These are phyloP conservation scores for Nycticebus coucang DNA, from an alignment of 2,113 vertebrate species.

Conservation along the genomic window DNA sequence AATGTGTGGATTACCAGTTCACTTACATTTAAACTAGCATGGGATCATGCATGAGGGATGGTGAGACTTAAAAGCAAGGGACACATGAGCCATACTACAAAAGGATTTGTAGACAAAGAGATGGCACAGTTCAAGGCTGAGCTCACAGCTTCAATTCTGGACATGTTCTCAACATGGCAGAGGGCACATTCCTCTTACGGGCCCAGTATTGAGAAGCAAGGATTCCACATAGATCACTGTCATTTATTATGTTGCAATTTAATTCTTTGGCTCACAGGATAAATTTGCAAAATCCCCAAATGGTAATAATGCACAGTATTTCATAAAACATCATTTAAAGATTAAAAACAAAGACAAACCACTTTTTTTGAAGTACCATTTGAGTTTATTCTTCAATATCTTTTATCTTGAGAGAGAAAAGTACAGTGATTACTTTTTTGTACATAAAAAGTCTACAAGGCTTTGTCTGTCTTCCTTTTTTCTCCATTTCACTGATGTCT, in stretches of 20 bases:
- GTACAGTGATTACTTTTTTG: background rate
- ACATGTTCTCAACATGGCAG: background rate
- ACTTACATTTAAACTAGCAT: background rate
- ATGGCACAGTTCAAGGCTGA: background rate
- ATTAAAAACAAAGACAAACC: conserved; percentile 8
- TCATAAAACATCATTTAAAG: background rate
- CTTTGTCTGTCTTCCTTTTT: background rate
- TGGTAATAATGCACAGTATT: background rate
- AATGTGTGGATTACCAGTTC: background rate
- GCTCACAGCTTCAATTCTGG: background rate
- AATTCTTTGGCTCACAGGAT: background rate
- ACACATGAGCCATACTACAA: background rate
- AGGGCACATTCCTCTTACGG: background rate
- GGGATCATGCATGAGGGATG: background rate
- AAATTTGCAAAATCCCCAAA: background rate
- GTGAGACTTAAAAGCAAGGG: background rate
- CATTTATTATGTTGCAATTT: conserved; percentile 7
- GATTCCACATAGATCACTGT: background rate
- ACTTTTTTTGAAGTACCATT: background rate
- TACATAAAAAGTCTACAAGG: background rate
- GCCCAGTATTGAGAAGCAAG: background rate
- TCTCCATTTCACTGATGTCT: background rate
- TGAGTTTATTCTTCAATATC: background rate
- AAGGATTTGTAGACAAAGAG: background rate
- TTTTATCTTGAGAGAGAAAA: conserved; percentile 24